Conservation (phyloP, 1,140 invertebrate species). For the Diabrotica virgifera region DNA sequence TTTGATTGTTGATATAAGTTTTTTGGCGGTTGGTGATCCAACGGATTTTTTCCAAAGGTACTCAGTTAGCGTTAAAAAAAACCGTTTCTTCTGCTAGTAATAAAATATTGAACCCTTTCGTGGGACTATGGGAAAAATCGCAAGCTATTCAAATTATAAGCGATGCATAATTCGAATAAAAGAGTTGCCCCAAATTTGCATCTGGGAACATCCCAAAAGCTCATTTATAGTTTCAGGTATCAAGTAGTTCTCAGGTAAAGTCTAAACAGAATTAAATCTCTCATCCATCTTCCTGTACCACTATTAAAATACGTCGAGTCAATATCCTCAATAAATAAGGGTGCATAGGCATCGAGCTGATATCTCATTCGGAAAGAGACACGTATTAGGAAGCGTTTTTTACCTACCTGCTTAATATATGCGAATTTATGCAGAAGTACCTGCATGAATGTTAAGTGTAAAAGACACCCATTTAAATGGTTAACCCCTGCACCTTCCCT, state of each 20-base stretch:
- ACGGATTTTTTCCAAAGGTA: not conserved
- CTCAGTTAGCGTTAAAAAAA: not conserved
- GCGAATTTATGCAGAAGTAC: conserved; percentile 45
- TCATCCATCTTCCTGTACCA: not conserved
- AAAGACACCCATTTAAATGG: conserved; percentile 44
- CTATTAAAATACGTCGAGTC: not conserved
- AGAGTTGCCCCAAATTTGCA: conserved; percentile 4
- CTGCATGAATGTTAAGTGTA: conserved; percentile 50
- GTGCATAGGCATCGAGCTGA: not conserved
- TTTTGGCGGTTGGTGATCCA: not conserved
- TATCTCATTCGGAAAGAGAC: conserved; percentile 4
- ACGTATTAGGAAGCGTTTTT: conserved; percentile 35
- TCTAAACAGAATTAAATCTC: conserved; percentile 4
- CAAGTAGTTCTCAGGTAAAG: conserved; percentile 11
- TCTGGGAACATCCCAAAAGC: conserved; percentile 6
- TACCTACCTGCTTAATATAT: conserved; percentile 49
- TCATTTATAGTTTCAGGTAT: conserved; percentile 14
- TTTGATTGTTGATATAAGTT: no score
- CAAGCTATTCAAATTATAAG: not conserved
- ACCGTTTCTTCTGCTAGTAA: not conserved
- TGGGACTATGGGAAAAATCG: not conserved
- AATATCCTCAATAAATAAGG: not conserved
- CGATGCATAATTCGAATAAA: conserved; percentile 10
- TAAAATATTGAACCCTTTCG: conserved; percentile 2
- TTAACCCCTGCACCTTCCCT: conserved; percentile 24